Evolutionary conservation across 2,888 invertebrate species (phyloP), one percentile per base, ranked within the genome.

Genomic region (Auanema freiburgensis): DNA sequence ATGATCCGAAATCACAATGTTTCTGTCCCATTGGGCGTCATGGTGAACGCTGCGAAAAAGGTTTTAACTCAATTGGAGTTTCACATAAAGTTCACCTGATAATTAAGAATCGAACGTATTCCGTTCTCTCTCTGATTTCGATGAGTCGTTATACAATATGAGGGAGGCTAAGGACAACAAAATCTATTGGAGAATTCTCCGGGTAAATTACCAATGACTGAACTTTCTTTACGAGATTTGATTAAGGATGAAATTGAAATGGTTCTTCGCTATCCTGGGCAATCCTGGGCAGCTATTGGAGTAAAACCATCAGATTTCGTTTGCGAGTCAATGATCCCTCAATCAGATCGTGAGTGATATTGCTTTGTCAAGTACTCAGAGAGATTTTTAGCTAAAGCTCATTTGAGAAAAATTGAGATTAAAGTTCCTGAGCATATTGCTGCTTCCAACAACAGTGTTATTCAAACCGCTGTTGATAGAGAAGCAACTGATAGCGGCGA

Each of bases 11-110:
- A 55, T 55, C 67, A n/a, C 72, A 72, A 41, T 96, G 96, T 84
- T 96, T 91, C 85, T 96, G 95, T 83, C 90, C 92, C 65, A 87
- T 89, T 59, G 95, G 95, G 16, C 93, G 91, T 89, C 92, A 90
- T 82, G 77, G 77, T 52, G 57, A 62, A 54, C 66, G 65, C 33
- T 77, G 77, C 59, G 69, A 76, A 50, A 59, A 66, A 64, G 53
- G 71, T 71, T 52, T 52, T 21, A 2, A 8, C 18, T 52, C 18
- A 52, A n/a, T 52, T 52, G 14, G 5, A 5, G 18, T 23, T 55
- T 33, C 33, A 33, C 33, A 8, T 33, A 8, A 33, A 33, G 33
- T 33, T 33, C 3, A 33, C 33, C 33, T 8, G 33, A 33, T 33
- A 33, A 33, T 33, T 46, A 16, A 60, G 67, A 65, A 52, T 71